Conservation (phyloP, 1,140 invertebrate genomes). For the Latrodectus geometricus region DNA sequence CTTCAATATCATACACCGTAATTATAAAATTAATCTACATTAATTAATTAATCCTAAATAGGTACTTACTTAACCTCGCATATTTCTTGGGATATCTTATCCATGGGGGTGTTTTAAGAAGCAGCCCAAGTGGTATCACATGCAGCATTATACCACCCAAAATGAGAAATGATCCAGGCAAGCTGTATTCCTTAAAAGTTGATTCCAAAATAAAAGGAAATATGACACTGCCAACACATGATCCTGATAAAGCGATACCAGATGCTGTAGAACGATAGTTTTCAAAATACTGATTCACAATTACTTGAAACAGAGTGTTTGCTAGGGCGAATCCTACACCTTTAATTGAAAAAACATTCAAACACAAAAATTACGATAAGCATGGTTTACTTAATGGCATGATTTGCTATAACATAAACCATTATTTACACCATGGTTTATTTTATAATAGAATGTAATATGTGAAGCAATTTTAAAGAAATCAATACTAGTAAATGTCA, state of each 20-base stretch:
- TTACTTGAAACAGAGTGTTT: conserved; percentile 57
- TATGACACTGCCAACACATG: conserved; percentile 67
- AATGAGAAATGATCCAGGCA: conserved; percentile 72
- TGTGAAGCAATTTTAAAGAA: too few species aligned
- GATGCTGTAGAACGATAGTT: conserved; percentile 4
- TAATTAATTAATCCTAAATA: too few species aligned
- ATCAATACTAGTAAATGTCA: too few species aligned
- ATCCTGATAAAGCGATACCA: conserved; percentile 66
- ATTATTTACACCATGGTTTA: too few species aligned
- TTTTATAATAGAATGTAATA: too few species aligned
- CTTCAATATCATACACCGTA: too few species aligned
- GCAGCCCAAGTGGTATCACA: conserved; percentile 81
- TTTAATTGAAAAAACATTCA: background rate
- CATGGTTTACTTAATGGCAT: too few species aligned
- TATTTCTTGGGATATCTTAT: background rate
- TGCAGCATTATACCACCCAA: conserved; percentile 85
- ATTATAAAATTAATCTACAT: too few species aligned
- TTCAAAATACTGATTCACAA: conserved; percentile 17
- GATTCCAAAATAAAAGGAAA: conserved; percentile 66
- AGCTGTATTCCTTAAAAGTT: conserved; percentile 39
- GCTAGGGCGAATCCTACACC: background rate
- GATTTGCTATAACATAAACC: too few species aligned
- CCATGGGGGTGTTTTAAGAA: conserved; percentile 75
- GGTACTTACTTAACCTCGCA: background rate
- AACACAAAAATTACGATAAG: too few species aligned